A percentile compares a stretch with the other conserved stretches of the same genome.
phyloP scores from a whole-genome alignment of 1,140 invertebrate species.

The Heliconius hewitsoni region DNA sequence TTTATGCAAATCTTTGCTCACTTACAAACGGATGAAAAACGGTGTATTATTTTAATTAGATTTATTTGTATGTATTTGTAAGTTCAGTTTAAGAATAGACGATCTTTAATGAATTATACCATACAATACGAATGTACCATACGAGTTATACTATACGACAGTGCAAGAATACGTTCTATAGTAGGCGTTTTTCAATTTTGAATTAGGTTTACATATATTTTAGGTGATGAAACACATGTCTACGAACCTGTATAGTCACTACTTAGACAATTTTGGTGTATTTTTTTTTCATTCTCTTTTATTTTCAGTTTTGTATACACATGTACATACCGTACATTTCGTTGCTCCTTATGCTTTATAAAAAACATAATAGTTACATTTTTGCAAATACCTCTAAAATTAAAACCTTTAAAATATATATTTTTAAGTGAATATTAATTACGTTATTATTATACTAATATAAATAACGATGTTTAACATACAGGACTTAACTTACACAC shows the following conservation, averaged over 20 bases:
- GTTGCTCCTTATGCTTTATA: too few species aligned
- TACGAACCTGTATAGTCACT: conserved; percentile 3
- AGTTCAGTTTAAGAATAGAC: too few species aligned
- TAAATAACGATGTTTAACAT: neutral
- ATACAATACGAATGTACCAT: neutral
- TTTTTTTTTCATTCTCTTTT: neutral
- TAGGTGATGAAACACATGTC: conserved; percentile 69
- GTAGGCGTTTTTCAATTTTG: neutral
- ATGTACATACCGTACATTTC: too few species aligned
- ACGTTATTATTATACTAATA: neutral
- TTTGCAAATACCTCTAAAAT: neutral
- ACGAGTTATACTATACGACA: neutral
- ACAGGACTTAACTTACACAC: too few species aligned
- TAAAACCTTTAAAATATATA: neutral
- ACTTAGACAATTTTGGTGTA: neutral
- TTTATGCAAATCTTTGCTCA: too few species aligned
- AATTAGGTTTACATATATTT: conserved; percentile 3
- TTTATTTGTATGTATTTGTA: too few species aligned
- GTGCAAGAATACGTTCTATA: neutral
- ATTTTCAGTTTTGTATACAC: too few species aligned
- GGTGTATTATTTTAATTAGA: too few species aligned
- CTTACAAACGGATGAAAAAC: too few species aligned
- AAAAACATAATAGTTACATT: too few species aligned
- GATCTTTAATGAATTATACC: neutral
- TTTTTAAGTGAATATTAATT: neutral